Evolutionary conservation across 92 coral and sea anemone genomes (phyloP).

Genomic region (Epizoanthus stellaris): DNA sequence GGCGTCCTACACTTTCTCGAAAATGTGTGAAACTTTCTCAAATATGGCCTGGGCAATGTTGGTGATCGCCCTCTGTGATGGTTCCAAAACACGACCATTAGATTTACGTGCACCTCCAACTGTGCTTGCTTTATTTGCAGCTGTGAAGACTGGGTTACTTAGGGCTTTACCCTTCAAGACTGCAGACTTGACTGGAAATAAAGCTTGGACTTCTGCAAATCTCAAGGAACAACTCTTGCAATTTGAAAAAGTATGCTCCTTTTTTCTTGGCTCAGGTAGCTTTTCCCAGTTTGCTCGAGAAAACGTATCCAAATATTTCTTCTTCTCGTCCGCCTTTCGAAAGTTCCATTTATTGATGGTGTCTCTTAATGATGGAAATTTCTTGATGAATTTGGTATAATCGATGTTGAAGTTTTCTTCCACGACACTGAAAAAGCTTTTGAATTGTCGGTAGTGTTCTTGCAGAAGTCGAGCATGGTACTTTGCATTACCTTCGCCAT

Average conservation of each 20-base stretch:
- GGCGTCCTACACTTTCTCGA: slow-evolving; percentile 20
- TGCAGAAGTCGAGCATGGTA: slow-evolving; percentile 49
- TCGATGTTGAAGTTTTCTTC: slow-evolving; percentile 44
- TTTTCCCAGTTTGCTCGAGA: slow-evolving; percentile 49
- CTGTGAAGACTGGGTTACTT: slow-evolving; percentile 37
- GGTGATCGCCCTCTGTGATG: slow-evolving; percentile 26
- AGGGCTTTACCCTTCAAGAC: slow-evolving; percentile 54
- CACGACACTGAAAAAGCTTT: slow-evolving; percentile 29
- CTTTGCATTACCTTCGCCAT: slow-evolving; percentile 52
- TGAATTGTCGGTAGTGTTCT: slow-evolving; percentile 47
- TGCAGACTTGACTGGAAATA: slow-evolving; percentile 53
- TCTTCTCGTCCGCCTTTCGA: slow-evolving; percentile 51
- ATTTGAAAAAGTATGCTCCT: slow-evolving; percentile 50
- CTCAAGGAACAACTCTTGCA: slow-evolving; percentile 61
- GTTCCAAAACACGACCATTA: slow-evolving; percentile 15
- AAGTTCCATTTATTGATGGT: slow-evolving; percentile 57
- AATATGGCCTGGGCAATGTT: slow-evolving; percentile 33
- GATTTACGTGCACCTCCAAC: neutral
- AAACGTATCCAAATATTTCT: slow-evolving; percentile 55
- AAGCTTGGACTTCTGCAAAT: slow-evolving; percentile 31
- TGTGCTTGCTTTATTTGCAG: slow-evolving; percentile 6
- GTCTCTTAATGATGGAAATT: slow-evolving; percentile 46
- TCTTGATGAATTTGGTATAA: slow-evolving; percentile 36
- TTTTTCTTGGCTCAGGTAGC: slow-evolving; percentile 25
- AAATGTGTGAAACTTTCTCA: slow-evolving; percentile 37